Percentiles rank a stretch among this genome's conserved stretches.
phyloP scores from a whole-genome alignment of 2,888 invertebrate genomes.

The Chironomus tentans region DNA sequence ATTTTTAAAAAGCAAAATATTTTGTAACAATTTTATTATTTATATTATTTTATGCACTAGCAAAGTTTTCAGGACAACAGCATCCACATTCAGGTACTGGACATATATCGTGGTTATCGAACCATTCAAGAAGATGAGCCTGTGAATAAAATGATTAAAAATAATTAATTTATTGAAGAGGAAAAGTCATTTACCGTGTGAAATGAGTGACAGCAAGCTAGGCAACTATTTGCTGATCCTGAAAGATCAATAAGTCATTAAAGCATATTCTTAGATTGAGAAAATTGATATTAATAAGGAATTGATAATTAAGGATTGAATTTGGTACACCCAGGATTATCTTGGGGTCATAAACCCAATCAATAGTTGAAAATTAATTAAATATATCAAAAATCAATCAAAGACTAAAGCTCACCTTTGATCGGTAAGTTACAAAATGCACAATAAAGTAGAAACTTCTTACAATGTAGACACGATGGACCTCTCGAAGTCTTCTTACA shows the following conservation, averaged over 20 bases:
- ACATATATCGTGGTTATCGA: slow-evolving; percentile 59
- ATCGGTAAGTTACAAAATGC: slow-evolving; percentile 79
- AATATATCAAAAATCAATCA: no score
- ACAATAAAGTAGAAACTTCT: slow-evolving; percentile 67
- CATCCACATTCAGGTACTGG: slow-evolving; percentile 41
- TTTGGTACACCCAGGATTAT: no score
- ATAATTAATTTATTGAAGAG: slow-evolving; percentile 30
- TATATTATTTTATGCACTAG: no score
- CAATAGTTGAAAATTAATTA: no score
- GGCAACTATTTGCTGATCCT: slow-evolving; percentile 70
- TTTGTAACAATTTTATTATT: no score
- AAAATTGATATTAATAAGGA: no score
- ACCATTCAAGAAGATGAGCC: slow-evolving; percentile 27
- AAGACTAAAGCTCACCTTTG: slow-evolving; percentile 43
- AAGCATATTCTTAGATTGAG: no score
- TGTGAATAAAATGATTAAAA: neutral
- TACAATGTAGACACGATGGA: slow-evolving; percentile 63
- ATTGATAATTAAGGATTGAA: no score
- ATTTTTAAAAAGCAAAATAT: no score
- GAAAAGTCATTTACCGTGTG: slow-evolving; percentile 70
- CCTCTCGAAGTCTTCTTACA: slow-evolving; percentile 59
- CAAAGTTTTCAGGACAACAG: neutral
- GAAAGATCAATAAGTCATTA: no score
- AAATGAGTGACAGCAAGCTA: slow-evolving; percentile 88
- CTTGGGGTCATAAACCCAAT: no score